Evolutionary conservation across 2,113 vertebrate genomes (phyloP), one percentile per base, ranked within the genome.

Genomic region (Lanius ludovicianus): DNA sequence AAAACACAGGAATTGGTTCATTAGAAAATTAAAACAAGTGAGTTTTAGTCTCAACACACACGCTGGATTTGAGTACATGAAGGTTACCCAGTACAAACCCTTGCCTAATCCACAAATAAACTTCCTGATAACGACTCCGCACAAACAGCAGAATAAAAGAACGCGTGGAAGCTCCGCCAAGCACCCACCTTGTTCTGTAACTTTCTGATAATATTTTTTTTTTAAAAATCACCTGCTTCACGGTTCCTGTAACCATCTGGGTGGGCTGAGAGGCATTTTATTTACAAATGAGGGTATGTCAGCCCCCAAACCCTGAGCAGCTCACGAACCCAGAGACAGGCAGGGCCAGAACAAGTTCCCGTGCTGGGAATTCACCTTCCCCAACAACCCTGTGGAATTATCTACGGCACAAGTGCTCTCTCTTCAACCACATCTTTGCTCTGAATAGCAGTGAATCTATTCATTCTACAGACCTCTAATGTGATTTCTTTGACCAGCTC

Each of bases 1-100:
- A 98, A 98, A 90, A 98, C 80, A 94, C 6, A 31, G 47, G 75
- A 95, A 81, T 64, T 2, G 15, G 35, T 19, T 33, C 27, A 9
- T 65, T 49, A 93, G 91, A 82, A 90, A 67, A 87, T 41, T 28
- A 85, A 93, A 71, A 3, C 25, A 44, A 5, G 24, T 37, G 21
- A 15, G 23, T 47, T 70, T 64, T 15, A 44, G 44, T 75, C 89
- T 37, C 41, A 41, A 42, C 22, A 47, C 33, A 7, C 85, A 64
- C 1, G 4, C 37, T 30, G 3, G 13, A 47, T n/a, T 37, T 25
- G 33, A 83, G 82, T 11, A 39, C 53, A 46, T 7, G 30, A 68
- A 86, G 84, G 82, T 70, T 70, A 78, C 50, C 23, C 37, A 78
- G 63, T 3, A 85, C 85, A 96, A 96, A 84, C 4, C 30, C 65